Evolutionary conservation across 2,888 invertebrate genomes (phyloP).

Genomic region (Phania funesta): DNA sequence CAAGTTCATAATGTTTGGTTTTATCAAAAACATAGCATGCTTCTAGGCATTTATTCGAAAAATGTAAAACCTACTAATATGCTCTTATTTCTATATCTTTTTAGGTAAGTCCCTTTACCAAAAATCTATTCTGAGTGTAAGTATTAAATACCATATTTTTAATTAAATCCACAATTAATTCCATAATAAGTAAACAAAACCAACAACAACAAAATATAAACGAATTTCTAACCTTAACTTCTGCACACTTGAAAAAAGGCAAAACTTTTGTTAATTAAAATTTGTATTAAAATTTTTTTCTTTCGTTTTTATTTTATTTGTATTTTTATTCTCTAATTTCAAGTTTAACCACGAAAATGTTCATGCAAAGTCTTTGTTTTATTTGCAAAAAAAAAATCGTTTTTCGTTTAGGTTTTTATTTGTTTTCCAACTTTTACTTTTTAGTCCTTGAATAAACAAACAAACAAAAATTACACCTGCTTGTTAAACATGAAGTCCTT

Average conservation of each 20-base stretch:
- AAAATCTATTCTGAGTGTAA: neutral
- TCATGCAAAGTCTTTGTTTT: constrained; percentile 11
- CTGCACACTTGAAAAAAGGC: constrained; percentile 1
- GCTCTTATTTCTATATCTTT: constrained; percentile 11
- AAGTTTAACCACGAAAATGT: constrained; percentile 54
- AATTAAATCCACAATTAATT: no score
- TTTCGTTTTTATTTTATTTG: neutral
- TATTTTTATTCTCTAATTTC: constrained; percentile 25
- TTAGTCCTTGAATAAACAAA: constrained; percentile 53
- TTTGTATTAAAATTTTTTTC: constrained; percentile 16
- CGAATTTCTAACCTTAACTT: neutral
- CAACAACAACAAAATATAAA: neutral
- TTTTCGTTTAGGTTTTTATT: constrained; percentile 27
- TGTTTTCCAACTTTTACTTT: constrained; percentile 53
- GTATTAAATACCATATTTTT: constrained; percentile 25
- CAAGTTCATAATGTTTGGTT: no score
- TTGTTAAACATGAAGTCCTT: constrained; percentile 58
- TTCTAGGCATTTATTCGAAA: no score
- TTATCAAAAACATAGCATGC: no score
- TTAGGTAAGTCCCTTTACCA: constrained; percentile 10
- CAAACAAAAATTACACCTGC: constrained; percentile 65
- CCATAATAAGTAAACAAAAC: neutral
- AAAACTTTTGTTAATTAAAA: constrained; percentile 52
- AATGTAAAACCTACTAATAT: neutral
- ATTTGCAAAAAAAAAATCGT: neutral